These are phyloP conservation scores for Scomberomorus guttatus DNA, from an alignment of 2,797 vertebrate genomes.

Conservation along the genomic window DNA sequence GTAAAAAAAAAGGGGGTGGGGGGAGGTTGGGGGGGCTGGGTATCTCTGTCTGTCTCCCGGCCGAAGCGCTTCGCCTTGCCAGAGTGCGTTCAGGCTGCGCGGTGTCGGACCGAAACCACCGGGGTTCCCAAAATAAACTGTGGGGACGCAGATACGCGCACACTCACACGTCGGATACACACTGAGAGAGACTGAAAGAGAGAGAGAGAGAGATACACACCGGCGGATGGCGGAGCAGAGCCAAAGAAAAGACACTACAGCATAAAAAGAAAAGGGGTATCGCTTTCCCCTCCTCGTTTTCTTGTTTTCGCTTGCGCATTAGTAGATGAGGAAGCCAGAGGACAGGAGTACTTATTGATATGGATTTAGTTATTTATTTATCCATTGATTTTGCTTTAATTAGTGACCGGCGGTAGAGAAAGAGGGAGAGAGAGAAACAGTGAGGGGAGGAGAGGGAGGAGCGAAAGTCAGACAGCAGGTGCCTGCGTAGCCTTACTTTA, in stretches of 20 bases:
- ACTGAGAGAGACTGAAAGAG: constrained; percentile 25
- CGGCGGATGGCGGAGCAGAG: constrained; percentile 83
- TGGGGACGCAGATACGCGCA: constrained; percentile 56
- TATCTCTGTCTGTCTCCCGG: constrained; percentile 72
- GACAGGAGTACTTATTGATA: constrained; percentile 68
- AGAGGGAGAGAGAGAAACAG: constrained; percentile 58
- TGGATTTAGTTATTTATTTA: constrained; percentile 83
- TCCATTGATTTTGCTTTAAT: constrained; percentile 84
- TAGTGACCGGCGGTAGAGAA: constrained; percentile 77
- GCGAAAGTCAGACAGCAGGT: constrained; percentile 75
- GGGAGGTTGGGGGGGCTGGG: constrained; percentile 62
- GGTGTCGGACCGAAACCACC: constrained; percentile 80
- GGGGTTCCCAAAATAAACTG: constrained; percentile 79
- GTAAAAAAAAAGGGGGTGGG: constrained; percentile 25
- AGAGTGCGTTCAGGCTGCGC: constrained; percentile 82
- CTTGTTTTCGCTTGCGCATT: constrained; percentile 48
- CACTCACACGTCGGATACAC: constrained; percentile 52
- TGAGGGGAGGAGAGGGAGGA: constrained; percentile 76
- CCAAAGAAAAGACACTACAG: constrained; percentile 76
- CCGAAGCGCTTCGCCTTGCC: constrained; percentile 71
- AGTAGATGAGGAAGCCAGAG: constrained; percentile 49
- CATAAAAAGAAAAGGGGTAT: constrained; percentile 59
- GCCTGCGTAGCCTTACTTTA: constrained; percentile 77
- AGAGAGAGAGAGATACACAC: constrained; percentile 36
- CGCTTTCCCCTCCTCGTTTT: constrained; percentile 58